Evolutionary conservation across 2,888 invertebrate species (phyloP), one percentile per base, ranked within the genome.

Genomic region (Hecatera dysodea): DNA sequence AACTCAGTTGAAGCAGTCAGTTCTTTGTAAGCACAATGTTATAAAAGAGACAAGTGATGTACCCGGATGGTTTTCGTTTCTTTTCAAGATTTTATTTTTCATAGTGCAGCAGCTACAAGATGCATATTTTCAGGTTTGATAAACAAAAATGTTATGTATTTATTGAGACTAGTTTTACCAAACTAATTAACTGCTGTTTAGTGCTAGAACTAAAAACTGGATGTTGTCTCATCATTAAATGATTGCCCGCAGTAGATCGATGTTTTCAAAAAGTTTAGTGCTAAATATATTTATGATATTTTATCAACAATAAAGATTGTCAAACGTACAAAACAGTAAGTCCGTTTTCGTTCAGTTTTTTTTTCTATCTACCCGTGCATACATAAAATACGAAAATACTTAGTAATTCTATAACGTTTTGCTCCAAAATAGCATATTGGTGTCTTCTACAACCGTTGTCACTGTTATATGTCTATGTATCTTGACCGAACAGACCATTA

Each of bases 31-130:
- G 19, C 19, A 44, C 44, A 27, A 64, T n/a, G 42, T 48, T 63
- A 42, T 75, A 60, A 69, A 69, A 7, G 12, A 29, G 44, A 50
- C 42, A 55, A 63, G 59, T 46, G 48, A 48, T 44, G 36, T 22
- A 22, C 15, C 12, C 42, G 42, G 39, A 59, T 62, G 36, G n/a
- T 5, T 19, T 24, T 56, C 11, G 12, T 53, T 36, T 22, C n/a
- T 11, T 5, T 9, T 27, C 19, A 2, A 48, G 27, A 44, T 60
- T 59, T 29, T 53, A 46, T 9, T 1, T 29, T 11, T 33, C 11
- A 9, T 9, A n/a, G 8, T 56, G 22, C 9, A 4, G 29, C 36
- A 22, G 9, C 5, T 17, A 0, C 15, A 33, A 33, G n/a, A 3
- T 36, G n/a, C 7, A 12, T 24, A 15, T 50, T 50, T 24, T 24